Evolutionary conservation across 2,797 vertebrate genomes (phyloP).

Genomic region (Enteromius unitaeniatus): DNA sequence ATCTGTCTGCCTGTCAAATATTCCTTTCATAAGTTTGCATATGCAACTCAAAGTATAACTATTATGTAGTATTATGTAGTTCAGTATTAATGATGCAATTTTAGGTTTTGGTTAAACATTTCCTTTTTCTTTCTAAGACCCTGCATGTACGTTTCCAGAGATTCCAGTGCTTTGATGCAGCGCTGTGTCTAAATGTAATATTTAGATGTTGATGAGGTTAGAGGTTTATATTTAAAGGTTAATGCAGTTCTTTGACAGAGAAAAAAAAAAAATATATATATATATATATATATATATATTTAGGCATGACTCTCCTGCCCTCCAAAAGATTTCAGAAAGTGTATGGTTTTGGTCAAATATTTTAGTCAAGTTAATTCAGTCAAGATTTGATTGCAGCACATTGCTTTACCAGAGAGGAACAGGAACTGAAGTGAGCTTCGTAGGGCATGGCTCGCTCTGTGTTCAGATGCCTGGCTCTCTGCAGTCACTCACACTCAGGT

Average conservation of each 20-base stretch:
- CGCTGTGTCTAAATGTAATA: no score
- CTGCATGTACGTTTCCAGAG: neutral
- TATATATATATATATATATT: no score
- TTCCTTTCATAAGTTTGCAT: neutral
- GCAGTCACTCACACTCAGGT: conserved; percentile 11
- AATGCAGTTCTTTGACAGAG: neutral
- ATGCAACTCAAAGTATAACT: neutral
- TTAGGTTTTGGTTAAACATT: neutral
- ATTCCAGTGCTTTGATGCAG: neutral
- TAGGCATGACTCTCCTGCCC: neutral
- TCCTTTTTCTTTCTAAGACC: neutral
- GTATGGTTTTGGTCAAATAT: neutral
- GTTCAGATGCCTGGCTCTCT: conserved; percentile 1
- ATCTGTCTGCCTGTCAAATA: no score
- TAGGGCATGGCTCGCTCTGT: no score
- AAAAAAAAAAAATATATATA: neutral
- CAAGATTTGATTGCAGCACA: neutral
- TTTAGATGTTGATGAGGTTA: no score
- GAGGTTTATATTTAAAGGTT: neutral
- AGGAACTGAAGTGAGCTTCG: neutral
- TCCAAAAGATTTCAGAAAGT: neutral
- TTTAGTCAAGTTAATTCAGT: neutral
- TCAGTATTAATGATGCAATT: neutral
- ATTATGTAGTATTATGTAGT: no score
- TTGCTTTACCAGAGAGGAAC: neutral